Conservation (phyloP, 92 coral and sea anemone species). For the Paramuricea clavata region DNA sequence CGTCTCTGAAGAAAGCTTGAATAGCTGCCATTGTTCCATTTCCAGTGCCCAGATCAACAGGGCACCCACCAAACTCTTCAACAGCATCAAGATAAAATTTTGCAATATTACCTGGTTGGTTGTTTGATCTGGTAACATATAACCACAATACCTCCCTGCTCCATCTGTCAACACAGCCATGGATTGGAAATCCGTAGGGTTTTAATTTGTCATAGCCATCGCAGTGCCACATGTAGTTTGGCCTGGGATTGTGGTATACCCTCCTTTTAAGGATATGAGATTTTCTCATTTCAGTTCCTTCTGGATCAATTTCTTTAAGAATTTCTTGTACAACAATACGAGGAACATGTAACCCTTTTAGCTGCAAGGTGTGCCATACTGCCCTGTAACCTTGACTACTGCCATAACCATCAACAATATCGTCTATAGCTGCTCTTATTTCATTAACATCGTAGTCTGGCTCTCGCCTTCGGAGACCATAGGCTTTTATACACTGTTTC, state of each 20-base stretch:
- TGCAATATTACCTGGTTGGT: too few relatives aligned
- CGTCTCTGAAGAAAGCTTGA: too few relatives aligned
- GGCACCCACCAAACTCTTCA: too few relatives aligned
- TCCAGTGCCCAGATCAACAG: too few relatives aligned
- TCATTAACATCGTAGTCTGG: constrained; percentile 43
- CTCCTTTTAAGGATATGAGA: constrained; percentile 55
- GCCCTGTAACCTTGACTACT: constrained; percentile 60
- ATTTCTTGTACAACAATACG: constrained; percentile 64
- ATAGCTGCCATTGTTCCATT: too few relatives aligned
- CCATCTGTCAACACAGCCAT: too few relatives aligned
- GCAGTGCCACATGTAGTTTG: too few relatives aligned
- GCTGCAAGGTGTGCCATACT: constrained; percentile 64
- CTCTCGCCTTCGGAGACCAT: constrained; percentile 42
- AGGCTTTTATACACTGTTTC: constrained; percentile 45
- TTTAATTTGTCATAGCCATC: constrained; percentile 59
- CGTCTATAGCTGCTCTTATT: constrained; percentile 51
- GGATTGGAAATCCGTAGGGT: constrained; percentile 55
- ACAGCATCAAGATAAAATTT: too few relatives aligned
- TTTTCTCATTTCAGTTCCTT: constrained; percentile 61
- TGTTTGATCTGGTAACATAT: too few relatives aligned
- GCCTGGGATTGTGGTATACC: constrained; percentile 50
- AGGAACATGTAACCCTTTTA: constrained; percentile 60
- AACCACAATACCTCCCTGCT: too few relatives aligned
- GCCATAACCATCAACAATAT: constrained; percentile 60
- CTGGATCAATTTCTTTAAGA: constrained; percentile 61